phyloP scores from a whole-genome alignment of 2,888 invertebrate species.

The Scaptomyza reducta region DNA sequence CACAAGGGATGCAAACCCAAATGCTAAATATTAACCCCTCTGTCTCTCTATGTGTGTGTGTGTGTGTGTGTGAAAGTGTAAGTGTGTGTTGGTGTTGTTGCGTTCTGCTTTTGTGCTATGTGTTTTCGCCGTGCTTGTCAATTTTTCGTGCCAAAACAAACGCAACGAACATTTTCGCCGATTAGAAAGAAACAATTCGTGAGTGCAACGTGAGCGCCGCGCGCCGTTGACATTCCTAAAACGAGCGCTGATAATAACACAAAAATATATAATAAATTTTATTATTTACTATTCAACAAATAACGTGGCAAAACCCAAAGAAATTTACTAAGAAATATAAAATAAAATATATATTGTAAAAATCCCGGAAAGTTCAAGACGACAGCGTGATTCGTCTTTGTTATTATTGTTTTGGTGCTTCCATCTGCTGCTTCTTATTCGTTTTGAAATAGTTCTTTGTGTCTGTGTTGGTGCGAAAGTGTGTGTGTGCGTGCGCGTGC shows the following conservation, averaged over 20 bases:
- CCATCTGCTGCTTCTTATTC: conserved; percentile 28
- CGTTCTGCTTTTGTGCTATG: conserved; percentile 63
- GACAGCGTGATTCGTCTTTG: conserved; percentile 37
- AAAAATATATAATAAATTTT: conserved; percentile 10
- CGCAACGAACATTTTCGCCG: conserved; percentile 82
- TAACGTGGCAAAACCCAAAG: conserved; percentile 5
- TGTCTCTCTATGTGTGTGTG: conserved; percentile 43
- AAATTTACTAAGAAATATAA: neutral
- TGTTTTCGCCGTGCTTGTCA: conserved; percentile 72
- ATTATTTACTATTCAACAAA: conserved; percentile 11
- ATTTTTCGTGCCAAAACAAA: conserved; percentile 82
- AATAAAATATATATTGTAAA: conserved; percentile 8
- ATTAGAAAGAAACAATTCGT: conserved; percentile 82
- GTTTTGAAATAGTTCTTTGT: conserved; percentile 57
- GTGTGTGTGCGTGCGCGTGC: conserved; percentile 21
- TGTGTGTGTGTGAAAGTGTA: conserved; percentile 28
- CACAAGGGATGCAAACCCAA: conserved; percentile 78
- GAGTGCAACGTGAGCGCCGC: conserved; percentile 75
- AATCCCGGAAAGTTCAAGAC: conserved; percentile 33
- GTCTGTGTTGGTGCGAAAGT: conserved; percentile 28
- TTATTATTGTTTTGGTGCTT: conserved; percentile 63
- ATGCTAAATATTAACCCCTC: conserved; percentile 76
- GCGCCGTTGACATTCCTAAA: conserved; percentile 38
- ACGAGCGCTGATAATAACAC: conserved; percentile 43
- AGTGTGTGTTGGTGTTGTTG: conserved; percentile 28